These are phyloP conservation scores for Lasioglossum lativentre DNA, from an alignment of 2,888 invertebrate genomes.

Conservation along the genomic window DNA sequence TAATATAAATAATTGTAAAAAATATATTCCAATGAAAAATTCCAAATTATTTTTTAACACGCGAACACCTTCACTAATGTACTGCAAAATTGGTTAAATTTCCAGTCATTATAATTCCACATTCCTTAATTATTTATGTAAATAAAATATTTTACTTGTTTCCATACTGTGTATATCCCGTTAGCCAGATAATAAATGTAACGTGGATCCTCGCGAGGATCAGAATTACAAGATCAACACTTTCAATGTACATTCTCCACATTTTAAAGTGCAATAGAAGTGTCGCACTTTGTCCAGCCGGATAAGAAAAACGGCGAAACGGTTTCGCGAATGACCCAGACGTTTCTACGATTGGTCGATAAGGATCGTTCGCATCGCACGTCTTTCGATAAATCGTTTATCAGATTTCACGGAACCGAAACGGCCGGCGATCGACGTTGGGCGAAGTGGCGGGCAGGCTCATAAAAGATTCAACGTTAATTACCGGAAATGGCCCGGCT, in stretches of 20 bases:
- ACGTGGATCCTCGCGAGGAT: not conserved
- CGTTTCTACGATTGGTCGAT: not conserved
- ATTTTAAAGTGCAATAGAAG: not conserved
- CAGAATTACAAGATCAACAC: not conserved
- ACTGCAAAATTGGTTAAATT: not conserved
- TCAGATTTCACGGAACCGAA: conserved; percentile 32
- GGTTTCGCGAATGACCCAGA: not conserved
- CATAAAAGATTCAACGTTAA: conserved; percentile 63
- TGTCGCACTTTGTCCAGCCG: not conserved
- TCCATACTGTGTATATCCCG: too few relatives aligned
- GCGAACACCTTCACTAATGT: too few relatives aligned
- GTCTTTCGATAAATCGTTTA: conserved; percentile 25
- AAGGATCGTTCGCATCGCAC: not conserved
- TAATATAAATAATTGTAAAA: not conserved
- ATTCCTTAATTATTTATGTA: not conserved
- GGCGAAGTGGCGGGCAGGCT: conserved; percentile 30
- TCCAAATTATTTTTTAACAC: too few relatives aligned
- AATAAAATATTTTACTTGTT: too few relatives aligned
- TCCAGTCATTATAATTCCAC: not conserved
- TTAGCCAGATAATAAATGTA: not conserved
- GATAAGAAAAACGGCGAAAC: not conserved
- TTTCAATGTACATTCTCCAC: not conserved
- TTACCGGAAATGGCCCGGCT: conserved; percentile 56
- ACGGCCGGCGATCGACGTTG: conserved; percentile 36
- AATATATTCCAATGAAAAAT: too few relatives aligned